Percentiles rank a stretch among this genome's conserved stretches.
Evolutionary conservation across 2,113 vertebrate genomes (phyloP).

Genomic region (Rhadina sibilatrix): DNA sequence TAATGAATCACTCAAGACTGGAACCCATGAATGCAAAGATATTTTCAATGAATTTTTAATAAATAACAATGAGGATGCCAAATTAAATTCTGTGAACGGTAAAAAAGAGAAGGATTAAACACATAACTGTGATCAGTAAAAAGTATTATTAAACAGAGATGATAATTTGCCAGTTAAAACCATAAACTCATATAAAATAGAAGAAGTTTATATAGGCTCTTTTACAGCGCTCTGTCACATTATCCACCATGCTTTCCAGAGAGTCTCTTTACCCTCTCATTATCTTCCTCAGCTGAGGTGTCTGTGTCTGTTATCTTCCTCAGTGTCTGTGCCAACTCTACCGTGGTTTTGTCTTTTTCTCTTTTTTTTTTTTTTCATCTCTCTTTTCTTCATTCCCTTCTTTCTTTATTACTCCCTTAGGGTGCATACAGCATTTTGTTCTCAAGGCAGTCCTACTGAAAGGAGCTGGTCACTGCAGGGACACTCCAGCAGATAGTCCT

Average conservation of each 20-base stretch:
- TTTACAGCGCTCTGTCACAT: accelerated
- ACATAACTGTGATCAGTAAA: not conserved
- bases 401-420: not conserved
- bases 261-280: not conserved
- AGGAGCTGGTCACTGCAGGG: not conserved
- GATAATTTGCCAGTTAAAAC: not conserved
- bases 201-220: not conserved
- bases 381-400: not conserved
- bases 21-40: not conserved
- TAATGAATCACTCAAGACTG: conserved; percentile 6
- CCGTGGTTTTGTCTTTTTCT: not conserved
- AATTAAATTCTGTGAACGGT: not conserved
- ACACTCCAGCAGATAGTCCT: not conserved
- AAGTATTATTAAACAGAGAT: not conserved
- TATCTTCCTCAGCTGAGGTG: not conserved
- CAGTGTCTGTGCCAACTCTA: not conserved
- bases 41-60: conserved; percentile 25
- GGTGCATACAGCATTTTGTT: not conserved
- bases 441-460: not conserved
- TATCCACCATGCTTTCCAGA: not conserved
- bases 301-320: too few relatives aligned
- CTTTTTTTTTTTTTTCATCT: not conserved
- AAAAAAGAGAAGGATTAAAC: conserved; percentile 23
- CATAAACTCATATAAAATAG: not conserved
- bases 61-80: not conserved